These are phyloP conservation scores for Tragelaphus buxtoni DNA, from an alignment of 2,113 vertebrate species.

Conservation along the genomic window DNA sequence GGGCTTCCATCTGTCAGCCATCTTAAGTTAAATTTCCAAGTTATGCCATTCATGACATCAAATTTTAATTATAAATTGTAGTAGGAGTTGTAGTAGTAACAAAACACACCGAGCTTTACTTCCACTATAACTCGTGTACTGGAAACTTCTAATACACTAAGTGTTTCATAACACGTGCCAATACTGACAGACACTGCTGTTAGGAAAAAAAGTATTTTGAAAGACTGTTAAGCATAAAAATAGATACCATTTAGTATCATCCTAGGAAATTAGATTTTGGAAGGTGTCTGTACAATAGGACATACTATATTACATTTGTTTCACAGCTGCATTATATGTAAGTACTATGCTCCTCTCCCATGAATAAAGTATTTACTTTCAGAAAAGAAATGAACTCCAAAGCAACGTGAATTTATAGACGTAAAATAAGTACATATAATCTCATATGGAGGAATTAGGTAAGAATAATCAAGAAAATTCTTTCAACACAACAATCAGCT, in stretches of 20 bases:
- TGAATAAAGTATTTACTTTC: constrained; percentile 6
- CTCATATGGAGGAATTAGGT: background rate
- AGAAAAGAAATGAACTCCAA: background rate
- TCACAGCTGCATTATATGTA: background rate
- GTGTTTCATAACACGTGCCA: background rate
- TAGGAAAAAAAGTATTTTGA: background rate
- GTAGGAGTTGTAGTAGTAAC: background rate
- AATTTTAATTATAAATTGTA: background rate
- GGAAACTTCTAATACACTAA: background rate
- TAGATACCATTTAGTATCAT: background rate
- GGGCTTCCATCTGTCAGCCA: background rate
- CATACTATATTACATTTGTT: background rate
- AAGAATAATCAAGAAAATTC: constrained; percentile 23
- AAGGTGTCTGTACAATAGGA: background rate
- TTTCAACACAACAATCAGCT: constrained; percentile 52
- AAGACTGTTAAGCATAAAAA: background rate
- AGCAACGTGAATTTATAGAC: background rate
- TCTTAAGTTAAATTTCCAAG: background rate
- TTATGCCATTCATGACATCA: background rate
- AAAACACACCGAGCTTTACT: background rate
- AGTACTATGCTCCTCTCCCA: background rate
- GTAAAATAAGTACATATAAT: background rate
- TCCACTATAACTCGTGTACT: background rate
- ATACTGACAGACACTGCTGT: background rate
- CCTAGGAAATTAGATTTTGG: background rate